These are phyloP conservation scores for Nyctereutes procyonoides DNA, from an alignment of 2,113 vertebrate genomes.

Conservation along the genomic window DNA sequence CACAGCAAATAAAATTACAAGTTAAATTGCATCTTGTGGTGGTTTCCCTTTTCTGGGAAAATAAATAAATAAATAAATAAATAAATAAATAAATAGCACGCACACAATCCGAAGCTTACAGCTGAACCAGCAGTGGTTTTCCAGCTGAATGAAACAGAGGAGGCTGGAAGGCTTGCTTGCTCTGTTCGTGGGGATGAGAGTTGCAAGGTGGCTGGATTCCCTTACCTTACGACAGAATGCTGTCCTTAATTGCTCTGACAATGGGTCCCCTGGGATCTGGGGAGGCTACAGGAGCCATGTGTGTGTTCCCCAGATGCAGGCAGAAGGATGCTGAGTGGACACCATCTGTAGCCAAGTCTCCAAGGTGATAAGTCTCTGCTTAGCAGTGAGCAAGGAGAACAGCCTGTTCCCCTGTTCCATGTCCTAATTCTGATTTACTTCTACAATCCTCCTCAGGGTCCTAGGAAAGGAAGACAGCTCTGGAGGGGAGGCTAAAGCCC, in stretches of 20 bases:
- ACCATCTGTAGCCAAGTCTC: fast-evolving
- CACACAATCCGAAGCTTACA: fast-evolving
- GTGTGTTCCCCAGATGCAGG: fast-evolving
- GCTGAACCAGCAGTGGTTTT: fast-evolving
- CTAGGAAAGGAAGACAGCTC: neutral
- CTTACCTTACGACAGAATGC: neutral
- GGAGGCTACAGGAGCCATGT: neutral
- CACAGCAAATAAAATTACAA: constrained; percentile 75
- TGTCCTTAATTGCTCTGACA: neutral
- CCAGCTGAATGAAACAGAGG: neutral
- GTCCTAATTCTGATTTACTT: fast-evolving
- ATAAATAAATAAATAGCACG: neutral
- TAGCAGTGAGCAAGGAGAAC: too few species aligned
- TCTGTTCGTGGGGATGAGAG: neutral
- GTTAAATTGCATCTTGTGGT: constrained; percentile 62
- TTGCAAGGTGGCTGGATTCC: fast-evolving
- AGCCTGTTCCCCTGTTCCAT: fast-evolving
- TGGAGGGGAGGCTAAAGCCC: neutral
- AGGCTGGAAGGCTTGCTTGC: fast-evolving
- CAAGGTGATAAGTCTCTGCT: too few species aligned
- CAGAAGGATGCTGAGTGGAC: fast-evolving
- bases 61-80: neutral
- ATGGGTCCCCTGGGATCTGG: fast-evolving
- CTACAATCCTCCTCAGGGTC: neutral
- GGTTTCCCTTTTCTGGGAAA: constrained; percentile 4